Conservation (phyloP, 92 coral and sea anemone genomes). For the Actinostola sp. region DNA sequence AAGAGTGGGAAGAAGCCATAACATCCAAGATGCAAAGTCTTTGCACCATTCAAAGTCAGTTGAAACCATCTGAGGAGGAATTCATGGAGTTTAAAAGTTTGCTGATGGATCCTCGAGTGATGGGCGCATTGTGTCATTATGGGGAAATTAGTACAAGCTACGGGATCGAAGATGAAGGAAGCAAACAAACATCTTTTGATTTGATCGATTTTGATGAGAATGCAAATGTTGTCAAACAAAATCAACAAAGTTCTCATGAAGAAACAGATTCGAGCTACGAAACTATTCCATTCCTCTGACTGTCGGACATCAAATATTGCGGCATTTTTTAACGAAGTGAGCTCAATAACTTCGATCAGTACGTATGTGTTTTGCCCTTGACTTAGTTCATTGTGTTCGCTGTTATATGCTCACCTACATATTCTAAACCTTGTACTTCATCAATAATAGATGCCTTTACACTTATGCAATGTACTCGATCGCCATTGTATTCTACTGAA, state of each 20-base stretch:
- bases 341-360: background rate
- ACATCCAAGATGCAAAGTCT: conserved; percentile 8
- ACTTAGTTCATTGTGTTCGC: too few species aligned
- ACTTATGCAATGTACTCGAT: too few species aligned
- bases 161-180: background rate
- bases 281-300: conserved; percentile 26
- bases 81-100: conserved; percentile 24
- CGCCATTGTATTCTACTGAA: too few species aligned
- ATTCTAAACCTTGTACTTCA: too few species aligned
- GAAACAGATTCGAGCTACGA: conserved; percentile 23
- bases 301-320: conserved; percentile 3
- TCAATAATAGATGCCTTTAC: too few species aligned
- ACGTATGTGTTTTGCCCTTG: too few species aligned
- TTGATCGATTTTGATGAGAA: conserved; percentile 26
- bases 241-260: background rate
- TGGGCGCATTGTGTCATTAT: conserved; percentile 13
- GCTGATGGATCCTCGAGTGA: background rate
- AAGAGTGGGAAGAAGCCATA: conserved; percentile 27
- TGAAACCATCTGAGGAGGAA: background rate
- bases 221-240: conserved; percentile 11
- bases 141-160: conserved; percentile 14
- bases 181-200: background rate
- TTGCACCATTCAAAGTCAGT: background rate
- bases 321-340: background rate
- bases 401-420: too few species aligned